Percentiles rank a stretch among this genome's conserved stretches.
Evolutionary conservation across 35 echinoderm and acorn worm species (phyloP).

Genomic region (Lytechinus variegatus): DNA sequence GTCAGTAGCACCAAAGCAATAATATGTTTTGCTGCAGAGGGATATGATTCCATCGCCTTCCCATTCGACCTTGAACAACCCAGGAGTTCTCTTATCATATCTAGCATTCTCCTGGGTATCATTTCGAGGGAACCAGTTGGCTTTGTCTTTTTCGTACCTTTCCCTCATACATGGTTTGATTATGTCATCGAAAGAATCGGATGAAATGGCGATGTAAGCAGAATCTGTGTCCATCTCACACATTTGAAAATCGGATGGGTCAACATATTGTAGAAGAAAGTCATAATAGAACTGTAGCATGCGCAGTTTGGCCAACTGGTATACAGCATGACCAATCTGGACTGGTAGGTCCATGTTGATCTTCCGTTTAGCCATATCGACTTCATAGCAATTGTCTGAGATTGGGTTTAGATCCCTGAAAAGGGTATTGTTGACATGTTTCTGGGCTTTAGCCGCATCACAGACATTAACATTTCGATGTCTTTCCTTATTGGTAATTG

Average conservation of each 20-base stretch:
- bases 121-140: conserved; percentile 56
- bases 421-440: conserved; percentile 43
- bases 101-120: conserved; percentile 51
- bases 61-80: conserved; percentile 73
- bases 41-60: conserved; percentile 77
- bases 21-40: too few species aligned
- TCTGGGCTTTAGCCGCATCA: neutral
- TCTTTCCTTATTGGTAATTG: conserved; percentile 61
- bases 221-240: conserved; percentile 83
- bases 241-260: conserved; percentile 63
- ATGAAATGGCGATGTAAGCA: conserved; percentile 71
- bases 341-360: conserved; percentile 63
- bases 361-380: conserved; percentile 47
- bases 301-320: conserved; percentile 62
- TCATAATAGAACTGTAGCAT: conserved; percentile 79
- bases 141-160: conserved; percentile 52
- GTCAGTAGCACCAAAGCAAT: conserved; percentile 12
- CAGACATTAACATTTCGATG: conserved; percentile 47
- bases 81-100: conserved; percentile 74
- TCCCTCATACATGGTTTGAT: conserved; percentile 60
- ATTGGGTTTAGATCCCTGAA: conserved; percentile 56
- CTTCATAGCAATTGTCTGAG: conserved; percentile 52
- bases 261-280: conserved; percentile 60
- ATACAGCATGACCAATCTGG: conserved; percentile 60
- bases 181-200: conserved; percentile 45